Evolutionary conservation across 2,113 vertebrate genomes (phyloP), one percentile per base, ranked within the genome.

Genomic region (Odocoileus hemionus): DNA sequence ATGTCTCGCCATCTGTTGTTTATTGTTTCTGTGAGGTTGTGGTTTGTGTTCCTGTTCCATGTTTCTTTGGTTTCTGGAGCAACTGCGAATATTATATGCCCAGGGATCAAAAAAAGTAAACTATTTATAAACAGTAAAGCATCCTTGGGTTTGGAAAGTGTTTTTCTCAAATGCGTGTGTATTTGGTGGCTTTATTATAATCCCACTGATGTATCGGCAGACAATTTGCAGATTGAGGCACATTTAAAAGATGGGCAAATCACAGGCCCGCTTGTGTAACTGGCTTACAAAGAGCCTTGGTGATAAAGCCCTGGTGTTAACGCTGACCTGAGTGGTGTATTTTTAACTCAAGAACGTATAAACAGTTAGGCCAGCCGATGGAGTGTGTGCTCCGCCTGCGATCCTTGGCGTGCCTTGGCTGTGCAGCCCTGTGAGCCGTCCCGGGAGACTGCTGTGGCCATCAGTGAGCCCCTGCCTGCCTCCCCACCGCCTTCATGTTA

Each of bases 101-200:
- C 50, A 61, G 98, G 97, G 98, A 97, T 98, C 97, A 98, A 98
- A 98, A 98, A 98, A 99, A 98, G 98, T 99, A 98, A 99, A 98
- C 98, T 99, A 98, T 99, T 99, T 98, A 98, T 99, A 99, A 99
- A 98, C 98, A 98, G 93, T 98, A 98, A 98, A 99, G 98, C 98
- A 97, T 97, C 98, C 98, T 98, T 13, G 94, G 97, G 98, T 98
- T 98, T 97, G 96, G 97, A 86, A 98, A 99, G 98, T 97, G 97
- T 98, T 98, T 98, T 98, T 98, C 98, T 98, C 95, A 97, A 98
- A 98, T 97, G 88, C 86, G 33, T 98, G 98, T 98, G 84, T 98
- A 97, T 98, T 98, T 98, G 98, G 98, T 98, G 98, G 97, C 97
- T 98, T 97, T 98, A 39, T 8, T 97, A 89, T 98, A 98, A 99